These are phyloP conservation scores for Sylvietta virens DNA, from an alignment of 2,113 vertebrate species.

Conservation along the genomic window DNA sequence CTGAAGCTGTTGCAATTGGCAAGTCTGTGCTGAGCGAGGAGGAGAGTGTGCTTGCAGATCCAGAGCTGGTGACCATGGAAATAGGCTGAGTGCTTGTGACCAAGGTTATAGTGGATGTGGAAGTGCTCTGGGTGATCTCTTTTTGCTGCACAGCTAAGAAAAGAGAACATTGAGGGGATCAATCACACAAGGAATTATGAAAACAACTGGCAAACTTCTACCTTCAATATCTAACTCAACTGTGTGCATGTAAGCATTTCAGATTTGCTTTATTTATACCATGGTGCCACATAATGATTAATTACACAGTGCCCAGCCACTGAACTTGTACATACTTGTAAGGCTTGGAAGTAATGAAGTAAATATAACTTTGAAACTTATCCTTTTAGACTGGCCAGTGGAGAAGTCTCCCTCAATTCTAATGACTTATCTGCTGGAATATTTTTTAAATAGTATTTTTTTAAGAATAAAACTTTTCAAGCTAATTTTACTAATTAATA, in stretches of 20 bases:
- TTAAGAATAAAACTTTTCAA: background rate
- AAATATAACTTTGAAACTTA: background rate
- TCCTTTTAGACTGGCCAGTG: background rate
- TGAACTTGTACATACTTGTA: background rate
- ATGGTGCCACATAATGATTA: background rate
- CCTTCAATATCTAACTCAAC: background rate
- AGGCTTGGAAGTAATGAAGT: background rate
- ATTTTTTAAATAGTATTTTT: background rate
- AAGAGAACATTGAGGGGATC: background rate
- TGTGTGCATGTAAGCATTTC: background rate
- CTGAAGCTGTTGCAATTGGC: conserved; percentile 90
- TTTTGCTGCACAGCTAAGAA: conserved; percentile 88
- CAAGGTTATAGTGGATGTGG: conserved; percentile 88
- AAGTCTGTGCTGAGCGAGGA: conserved; percentile 82
- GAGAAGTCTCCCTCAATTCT: background rate
- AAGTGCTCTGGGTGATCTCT: conserved; percentile 84
- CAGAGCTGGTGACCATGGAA: conserved; percentile 80
- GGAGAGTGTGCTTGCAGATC: conserved; percentile 75
- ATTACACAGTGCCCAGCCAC: background rate
- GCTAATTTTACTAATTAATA: background rate
- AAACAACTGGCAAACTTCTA: background rate
- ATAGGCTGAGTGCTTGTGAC: conserved; percentile 88
- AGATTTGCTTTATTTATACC: background rate
- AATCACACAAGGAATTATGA: background rate
- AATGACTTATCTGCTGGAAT: background rate